Evolutionary conservation across 2,797 vertebrate species (phyloP), one percentile per base, ranked within the genome.

Genomic region (Syngnathus rostellatus): DNA sequence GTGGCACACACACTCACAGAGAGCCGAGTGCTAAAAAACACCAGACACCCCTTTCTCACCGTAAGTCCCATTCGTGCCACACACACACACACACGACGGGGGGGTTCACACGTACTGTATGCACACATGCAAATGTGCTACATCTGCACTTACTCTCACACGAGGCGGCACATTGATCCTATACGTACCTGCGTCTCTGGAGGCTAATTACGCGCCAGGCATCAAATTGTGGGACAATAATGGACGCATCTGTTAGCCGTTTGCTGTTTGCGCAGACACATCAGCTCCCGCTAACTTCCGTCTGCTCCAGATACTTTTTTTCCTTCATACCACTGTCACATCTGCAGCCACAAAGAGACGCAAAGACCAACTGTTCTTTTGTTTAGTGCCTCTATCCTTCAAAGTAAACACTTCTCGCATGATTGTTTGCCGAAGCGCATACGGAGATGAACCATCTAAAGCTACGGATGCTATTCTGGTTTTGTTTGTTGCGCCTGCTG

Each of bases 1-100:
- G 96, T 98, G 82, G 96, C 96, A 69, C 96, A 98, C 78, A 98
- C 96, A 0, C 93, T 98, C 73, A 98, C 96, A 69, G 96, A 98
- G 87, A 98, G 95, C 89, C 90, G 96, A 91, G 96, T 98, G 48
- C 82, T 98, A 72, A 97, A 98, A 90, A 98, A 97, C 85, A 98
- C 96, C 70, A 92, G 95, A 72, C 96, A 98, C 63, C 95, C 96
- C 43, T 98, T 98, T 88, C 90, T 98, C 91, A 98, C 96, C 55
- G 96, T 98, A 87, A 95, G 95, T 94, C 72, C 17, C 39, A 53
- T 12, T 60, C 58, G 60, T 31, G 39, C 68, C 63, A 61, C 54
- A 62, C 53, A 67, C 45, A 10, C 67, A 23, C 23, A 65, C 31
- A 31, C 31, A 31, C 31, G 31, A 31, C 31, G 23, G 23, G 23